Conservation (phyloP, 2,113 vertebrate species). For the Xiphophorus hellerii region DNA sequence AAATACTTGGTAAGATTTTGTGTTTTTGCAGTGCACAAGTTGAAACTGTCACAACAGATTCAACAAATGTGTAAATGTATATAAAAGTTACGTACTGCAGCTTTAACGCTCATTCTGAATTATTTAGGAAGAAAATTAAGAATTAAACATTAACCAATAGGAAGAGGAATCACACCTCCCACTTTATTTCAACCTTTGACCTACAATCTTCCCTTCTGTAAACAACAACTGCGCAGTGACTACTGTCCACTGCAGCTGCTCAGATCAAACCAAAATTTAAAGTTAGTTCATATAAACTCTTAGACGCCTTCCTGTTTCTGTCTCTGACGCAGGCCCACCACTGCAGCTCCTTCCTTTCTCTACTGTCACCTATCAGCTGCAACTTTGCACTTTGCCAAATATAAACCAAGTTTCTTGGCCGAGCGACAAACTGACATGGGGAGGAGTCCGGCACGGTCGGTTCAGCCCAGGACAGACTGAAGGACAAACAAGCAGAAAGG, state of each 20-base stretch:
- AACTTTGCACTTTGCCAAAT: conserved; percentile 73
- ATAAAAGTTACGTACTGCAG: no score
- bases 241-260: not conserved
- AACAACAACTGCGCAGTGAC: not conserved
- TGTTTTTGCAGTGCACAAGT: no score
- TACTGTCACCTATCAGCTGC: conserved; percentile 21
- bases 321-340: not conserved
- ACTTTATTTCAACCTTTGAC: conserved; percentile 7
- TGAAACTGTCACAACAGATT: no score
- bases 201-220: not conserved
- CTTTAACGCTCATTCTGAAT: no score
- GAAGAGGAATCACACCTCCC: not conserved
- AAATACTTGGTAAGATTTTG: no score
- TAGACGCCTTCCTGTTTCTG: not conserved
- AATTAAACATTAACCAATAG: not conserved
- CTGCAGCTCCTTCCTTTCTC: conserved; percentile 4
- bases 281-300: not conserved
- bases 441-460: conserved; percentile 66
- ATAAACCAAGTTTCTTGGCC: conserved; percentile 79
- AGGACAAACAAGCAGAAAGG: conserved; percentile 74
- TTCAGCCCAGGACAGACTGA: conserved; percentile 73
- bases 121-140: no score
- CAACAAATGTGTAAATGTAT: no score
- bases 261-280: not conserved
- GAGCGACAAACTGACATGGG: conserved; percentile 49